phyloP scores from a whole-genome alignment of 2,113 vertebrate genomes.

The Cheirogaleus medius region DNA sequence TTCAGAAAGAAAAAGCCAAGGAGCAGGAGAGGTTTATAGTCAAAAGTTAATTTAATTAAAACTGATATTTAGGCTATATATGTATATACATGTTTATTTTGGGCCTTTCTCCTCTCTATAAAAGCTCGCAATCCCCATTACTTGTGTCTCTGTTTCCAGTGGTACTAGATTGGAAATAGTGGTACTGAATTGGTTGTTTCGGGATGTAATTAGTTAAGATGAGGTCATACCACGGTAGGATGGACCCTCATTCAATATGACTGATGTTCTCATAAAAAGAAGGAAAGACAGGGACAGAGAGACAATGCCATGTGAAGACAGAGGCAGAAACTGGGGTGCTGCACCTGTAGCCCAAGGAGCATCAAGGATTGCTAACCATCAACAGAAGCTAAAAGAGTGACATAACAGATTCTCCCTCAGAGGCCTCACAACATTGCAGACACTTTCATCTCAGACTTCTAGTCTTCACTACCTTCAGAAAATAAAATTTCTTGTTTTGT shows the following conservation, averaged over 20 bases:
- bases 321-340: not conserved
- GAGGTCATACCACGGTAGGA: not conserved
- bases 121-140: not conserved
- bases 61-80: too few relatives aligned
- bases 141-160: not conserved
- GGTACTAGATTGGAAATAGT: not conserved
- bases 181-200: not conserved
- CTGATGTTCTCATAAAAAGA: not conserved
- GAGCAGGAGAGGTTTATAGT: too few relatives aligned
- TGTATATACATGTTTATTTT: too few relatives aligned
- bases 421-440: accelerated
- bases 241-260: not conserved
- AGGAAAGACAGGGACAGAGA: not conserved
- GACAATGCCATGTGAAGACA: not conserved
- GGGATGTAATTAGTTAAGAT: not conserved
- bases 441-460: not conserved
- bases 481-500: not conserved
- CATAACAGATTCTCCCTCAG: not conserved
- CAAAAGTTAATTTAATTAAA: too few relatives aligned
- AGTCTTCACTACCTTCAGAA: not conserved
- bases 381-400: not conserved
- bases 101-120: too few relatives aligned
- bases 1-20: too few relatives aligned
- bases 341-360: not conserved
- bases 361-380: not conserved